A percentile compares a stretch with the other conserved stretches of the same genome.
phyloP scores from a whole-genome alignment of 2,113 vertebrate genomes.

The Cairina moschata region DNA sequence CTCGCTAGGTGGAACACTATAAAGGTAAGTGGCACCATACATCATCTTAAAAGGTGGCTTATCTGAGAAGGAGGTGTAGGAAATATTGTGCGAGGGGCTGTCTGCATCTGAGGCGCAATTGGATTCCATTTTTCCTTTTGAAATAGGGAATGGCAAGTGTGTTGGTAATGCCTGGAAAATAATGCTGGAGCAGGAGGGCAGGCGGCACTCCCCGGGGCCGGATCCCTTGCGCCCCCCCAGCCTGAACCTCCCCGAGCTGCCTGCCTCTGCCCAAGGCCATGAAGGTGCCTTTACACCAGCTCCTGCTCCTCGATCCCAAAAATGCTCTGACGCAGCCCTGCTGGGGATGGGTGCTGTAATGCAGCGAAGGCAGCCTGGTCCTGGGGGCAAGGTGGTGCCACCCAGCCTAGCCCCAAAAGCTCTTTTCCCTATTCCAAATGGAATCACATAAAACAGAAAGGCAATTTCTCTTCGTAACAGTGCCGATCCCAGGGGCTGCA shows the following conservation, averaged over 20 bases:
- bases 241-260: fast-evolving
- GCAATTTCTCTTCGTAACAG: neutral
- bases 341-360: too few relatives aligned
- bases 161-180: neutral
- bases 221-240: neutral
- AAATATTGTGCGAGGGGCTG: constrained; percentile 51
- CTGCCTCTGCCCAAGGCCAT: fast-evolving
- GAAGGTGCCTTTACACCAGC: fast-evolving
- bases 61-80: constrained; percentile 62
- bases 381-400: fast-evolving
- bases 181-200: neutral
- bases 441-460: neutral
- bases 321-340: too few relatives aligned
- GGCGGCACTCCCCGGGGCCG: neutral
- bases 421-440: neutral
- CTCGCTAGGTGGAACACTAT: constrained; percentile 49
- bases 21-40: constrained; percentile 68
- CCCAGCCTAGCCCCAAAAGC: neutral
- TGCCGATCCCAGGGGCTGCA: neutral
- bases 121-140: constrained; percentile 57
- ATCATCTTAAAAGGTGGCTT: constrained; percentile 70
- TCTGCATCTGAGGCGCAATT: constrained; percentile 1
- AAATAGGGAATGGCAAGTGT: constrained; percentile 9
- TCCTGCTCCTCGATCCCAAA: fast-evolving
- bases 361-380: neutral